Percentiles rank a stretch among this genome's conserved stretches.
phyloP scores from a whole-genome alignment of 1,140 invertebrate genomes.

The Drosophila nebulosa region DNA sequence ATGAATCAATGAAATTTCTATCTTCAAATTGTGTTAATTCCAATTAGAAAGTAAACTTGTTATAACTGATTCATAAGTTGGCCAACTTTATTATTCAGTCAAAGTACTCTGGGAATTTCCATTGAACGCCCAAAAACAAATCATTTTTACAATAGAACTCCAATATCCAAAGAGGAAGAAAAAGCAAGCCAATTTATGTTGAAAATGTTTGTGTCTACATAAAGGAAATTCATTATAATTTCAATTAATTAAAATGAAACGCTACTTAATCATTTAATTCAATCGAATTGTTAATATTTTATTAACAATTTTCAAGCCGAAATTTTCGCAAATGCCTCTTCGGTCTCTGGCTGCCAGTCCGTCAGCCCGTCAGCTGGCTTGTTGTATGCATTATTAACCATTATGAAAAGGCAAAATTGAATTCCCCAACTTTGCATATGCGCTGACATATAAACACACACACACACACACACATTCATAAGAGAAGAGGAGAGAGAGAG shows the following conservation, averaged over 20 bases:
- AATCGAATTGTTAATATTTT: conserved; percentile 1
- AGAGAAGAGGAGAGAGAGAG: background rate
- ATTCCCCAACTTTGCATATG: conserved; percentile 16
- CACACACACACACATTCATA: background rate
- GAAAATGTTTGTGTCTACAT: background rate
- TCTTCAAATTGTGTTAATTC: too few species aligned
- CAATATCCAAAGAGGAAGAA: too few species aligned
- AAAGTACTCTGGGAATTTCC: too few species aligned
- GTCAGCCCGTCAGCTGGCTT: background rate
- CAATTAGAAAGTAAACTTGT: too few species aligned
- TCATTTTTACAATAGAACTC: too few species aligned
- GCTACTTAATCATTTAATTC: background rate
- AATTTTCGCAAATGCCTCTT: background rate
- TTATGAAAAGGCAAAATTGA: conserved; percentile 20
- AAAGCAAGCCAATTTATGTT: background rate
- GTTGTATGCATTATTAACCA: conserved; percentile 15
- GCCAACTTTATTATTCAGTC: too few species aligned
- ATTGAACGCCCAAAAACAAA: too few species aligned
- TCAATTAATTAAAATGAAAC: background rate
- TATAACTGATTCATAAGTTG: too few species aligned
- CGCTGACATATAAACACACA: background rate
- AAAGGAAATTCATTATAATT: background rate
- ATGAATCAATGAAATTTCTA: too few species aligned
- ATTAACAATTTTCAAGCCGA: background rate
- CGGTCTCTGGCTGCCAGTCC: background rate